Percentiles rank a stretch among this genome's conserved stretches.
phyloP scores from a whole-genome alignment of 2,888 invertebrate genomes.

The Oeneis ivallda region DNA sequence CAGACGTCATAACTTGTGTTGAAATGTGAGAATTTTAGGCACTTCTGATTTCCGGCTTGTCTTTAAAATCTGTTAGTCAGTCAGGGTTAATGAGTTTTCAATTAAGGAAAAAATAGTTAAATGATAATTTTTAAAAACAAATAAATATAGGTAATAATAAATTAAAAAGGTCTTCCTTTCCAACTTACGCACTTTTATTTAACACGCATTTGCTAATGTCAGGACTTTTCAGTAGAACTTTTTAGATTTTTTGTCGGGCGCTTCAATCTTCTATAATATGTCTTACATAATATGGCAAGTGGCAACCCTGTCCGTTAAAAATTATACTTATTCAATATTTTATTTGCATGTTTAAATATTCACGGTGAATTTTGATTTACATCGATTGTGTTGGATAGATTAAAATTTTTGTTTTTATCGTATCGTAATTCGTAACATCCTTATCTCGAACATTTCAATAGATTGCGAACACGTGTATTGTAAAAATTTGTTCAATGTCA shows the following conservation, averaged over 20 bases:
- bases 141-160: too few species aligned
- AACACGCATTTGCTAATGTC: too few species aligned
- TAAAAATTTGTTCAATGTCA: slow-evolving; percentile 19
- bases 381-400: slow-evolving; percentile 12
- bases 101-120: too few species aligned
- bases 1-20: background rate
- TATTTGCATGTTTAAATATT: slow-evolving; percentile 18
- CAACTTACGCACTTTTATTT: too few species aligned
- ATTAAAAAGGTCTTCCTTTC: too few species aligned
- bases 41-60: too few species aligned
- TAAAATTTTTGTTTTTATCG: slow-evolving; percentile 13
- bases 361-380: slow-evolving; percentile 6
- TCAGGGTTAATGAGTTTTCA: too few species aligned
- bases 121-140: too few species aligned
- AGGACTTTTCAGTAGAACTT: background rate
- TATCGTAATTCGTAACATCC: background rate
- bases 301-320: background rate
- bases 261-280: background rate
- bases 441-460: slow-evolving; percentile 18
- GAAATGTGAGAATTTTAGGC: background rate
- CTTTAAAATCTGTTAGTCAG: too few species aligned
- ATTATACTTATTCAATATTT: background rate
- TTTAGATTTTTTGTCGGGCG: too few species aligned
- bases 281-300: background rate
- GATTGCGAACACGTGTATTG: slow-evolving; percentile 19